These are phyloP conservation scores for Porites cylindrica DNA, from an alignment of 92 coral and sea anemone species.

Conservation along the genomic window DNA sequence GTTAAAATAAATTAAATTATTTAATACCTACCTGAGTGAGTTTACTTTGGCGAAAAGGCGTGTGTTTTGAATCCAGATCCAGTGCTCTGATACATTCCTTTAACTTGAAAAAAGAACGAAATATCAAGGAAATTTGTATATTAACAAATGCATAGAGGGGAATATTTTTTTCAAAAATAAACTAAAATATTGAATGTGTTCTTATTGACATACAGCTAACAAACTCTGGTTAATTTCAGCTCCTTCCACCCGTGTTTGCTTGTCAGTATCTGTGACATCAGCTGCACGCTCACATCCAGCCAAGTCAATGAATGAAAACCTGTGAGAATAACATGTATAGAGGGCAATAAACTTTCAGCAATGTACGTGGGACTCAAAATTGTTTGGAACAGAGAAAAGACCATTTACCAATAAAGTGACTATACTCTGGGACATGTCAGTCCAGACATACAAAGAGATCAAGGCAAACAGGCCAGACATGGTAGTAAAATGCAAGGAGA, in stretches of 20 bases:
- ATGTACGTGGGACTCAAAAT: not conserved
- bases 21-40: slow-evolving; percentile 77
- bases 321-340: not conserved
- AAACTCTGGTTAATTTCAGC: slow-evolving; percentile 94
- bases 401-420: not conserved
- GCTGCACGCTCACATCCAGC: slow-evolving; percentile 94
- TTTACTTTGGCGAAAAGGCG: slow-evolving; percentile 94
- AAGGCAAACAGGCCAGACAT: too few species aligned
- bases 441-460: too few species aligned
- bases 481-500: too few species aligned
- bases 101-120: slow-evolving; percentile 44
- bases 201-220: slow-evolving; percentile 73
- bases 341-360: not conserved
- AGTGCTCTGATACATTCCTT: slow-evolving; percentile 90
- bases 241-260: slow-evolving; percentile 90
- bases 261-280: slow-evolving; percentile 91
- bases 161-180: too few species aligned
- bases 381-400: not conserved
- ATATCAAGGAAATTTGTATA: not conserved
- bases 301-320: slow-evolving; percentile 89
- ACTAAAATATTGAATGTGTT: not conserved
- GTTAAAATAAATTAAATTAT: too few species aligned
- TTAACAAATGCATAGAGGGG: not conserved
- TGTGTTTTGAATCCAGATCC: slow-evolving; percentile 89
- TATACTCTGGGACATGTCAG: not conserved